phyloP scores from a whole-genome alignment of 2,797 vertebrate genomes.

The Pipistrellus pipistrellus region DNA sequence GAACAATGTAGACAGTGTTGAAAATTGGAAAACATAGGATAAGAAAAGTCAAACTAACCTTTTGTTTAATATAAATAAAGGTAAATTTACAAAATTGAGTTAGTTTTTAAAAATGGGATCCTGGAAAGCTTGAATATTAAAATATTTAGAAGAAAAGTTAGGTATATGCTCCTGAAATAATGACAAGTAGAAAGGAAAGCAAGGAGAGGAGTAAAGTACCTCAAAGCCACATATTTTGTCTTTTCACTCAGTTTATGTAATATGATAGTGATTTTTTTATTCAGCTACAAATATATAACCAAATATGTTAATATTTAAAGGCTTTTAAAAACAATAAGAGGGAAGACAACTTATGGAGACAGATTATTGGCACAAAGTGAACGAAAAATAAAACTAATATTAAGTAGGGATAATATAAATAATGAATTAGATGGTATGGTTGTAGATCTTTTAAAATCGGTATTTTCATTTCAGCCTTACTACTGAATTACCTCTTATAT shows the following conservation, averaged over 20 bases:
- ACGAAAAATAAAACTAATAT: not conserved
- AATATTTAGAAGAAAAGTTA: slow-evolving; percentile 28
- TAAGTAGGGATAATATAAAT: slow-evolving; percentile 40
- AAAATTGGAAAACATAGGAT: slow-evolving; percentile 40
- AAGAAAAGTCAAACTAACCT: slow-evolving; percentile 41
- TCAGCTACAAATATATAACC: not conserved
- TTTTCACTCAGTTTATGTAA: not conserved
- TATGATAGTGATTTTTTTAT: slow-evolving; percentile 28
- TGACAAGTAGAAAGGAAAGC: not conserved
- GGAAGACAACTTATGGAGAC: not conserved
- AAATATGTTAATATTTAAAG: slow-evolving; percentile 60
- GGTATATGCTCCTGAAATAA: slow-evolving; percentile 49
- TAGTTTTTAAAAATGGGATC: not conserved
- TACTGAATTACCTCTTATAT: slow-evolving; percentile 26
- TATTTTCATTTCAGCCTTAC: slow-evolving; percentile 58
- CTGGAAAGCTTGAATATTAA: slow-evolving; percentile 47
- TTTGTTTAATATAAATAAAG: slow-evolving; percentile 56
- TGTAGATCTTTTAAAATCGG: slow-evolving; percentile 47
- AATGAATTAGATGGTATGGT: slow-evolving; percentile 26
- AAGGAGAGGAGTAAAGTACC: not conserved
- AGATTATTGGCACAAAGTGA: not conserved
- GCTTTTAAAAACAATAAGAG: slow-evolving; percentile 19
- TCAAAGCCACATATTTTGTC: not conserved
- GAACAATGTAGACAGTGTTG: slow-evolving; percentile 22
- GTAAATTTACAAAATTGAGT: slow-evolving; percentile 56